Evolutionary conservation across 2,113 vertebrate species (phyloP).

Genomic region (Leucopsar rothschildi): DNA sequence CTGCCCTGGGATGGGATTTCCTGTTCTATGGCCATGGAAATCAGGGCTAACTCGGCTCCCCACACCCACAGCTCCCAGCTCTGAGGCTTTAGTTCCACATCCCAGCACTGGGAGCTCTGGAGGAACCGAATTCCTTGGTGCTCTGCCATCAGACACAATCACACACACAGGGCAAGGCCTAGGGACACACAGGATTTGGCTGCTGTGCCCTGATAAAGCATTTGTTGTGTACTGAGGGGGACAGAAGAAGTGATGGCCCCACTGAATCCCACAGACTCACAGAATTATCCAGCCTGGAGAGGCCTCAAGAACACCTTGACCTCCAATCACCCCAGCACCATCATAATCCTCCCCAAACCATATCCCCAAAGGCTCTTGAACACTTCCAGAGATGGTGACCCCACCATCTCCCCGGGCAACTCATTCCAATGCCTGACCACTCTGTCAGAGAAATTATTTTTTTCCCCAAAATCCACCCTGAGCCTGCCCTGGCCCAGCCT

Average conservation of each 20-base stretch:
- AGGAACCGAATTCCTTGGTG: neutral
- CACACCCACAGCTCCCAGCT: neutral
- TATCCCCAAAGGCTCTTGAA: neutral
- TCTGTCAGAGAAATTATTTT: neutral
- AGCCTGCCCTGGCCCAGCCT: neutral
- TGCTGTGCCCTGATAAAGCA: neutral
- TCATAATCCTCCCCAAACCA: neutral
- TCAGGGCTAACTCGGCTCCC: neutral
- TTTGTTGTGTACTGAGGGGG: neutral
- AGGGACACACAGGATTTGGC: neutral
- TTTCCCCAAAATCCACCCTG: fast-evolving
- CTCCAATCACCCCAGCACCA: neutral
- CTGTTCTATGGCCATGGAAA: neutral
- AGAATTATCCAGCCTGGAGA: neutral
- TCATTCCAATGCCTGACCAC: neutral
- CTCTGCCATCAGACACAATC: neutral
- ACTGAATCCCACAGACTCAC: neutral
- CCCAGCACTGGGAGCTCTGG: neutral
- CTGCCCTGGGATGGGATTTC: neutral
- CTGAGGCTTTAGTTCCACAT: neutral
- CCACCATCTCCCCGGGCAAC: neutral
- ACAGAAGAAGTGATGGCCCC: neutral
- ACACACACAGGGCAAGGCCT: neutral
- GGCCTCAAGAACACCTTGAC: neutral
- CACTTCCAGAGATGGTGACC: neutral